Percentiles rank a stretch among this genome's conserved stretches.
phyloP scores from a whole-genome alignment of 2,113 vertebrate species.

The Nestor notabilis region DNA sequence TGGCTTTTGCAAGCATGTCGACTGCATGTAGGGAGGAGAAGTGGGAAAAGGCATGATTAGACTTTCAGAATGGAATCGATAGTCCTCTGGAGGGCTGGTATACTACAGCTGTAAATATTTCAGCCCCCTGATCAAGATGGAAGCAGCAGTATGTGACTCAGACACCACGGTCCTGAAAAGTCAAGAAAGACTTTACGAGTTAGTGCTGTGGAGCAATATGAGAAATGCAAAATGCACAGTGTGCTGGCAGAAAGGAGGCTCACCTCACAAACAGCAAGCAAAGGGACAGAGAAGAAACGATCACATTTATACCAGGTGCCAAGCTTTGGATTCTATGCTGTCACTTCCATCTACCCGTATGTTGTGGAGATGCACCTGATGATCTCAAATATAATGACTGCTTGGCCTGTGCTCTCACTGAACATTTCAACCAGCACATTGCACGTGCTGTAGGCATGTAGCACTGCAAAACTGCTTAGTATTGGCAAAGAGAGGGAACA shows the following conservation, averaged over 20 bases:
- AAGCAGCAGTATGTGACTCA: background rate
- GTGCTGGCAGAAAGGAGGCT: background rate
- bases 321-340: background rate
- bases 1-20: background rate
- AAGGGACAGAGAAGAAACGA: background rate
- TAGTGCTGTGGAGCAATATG: background rate
- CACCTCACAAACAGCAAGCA: background rate
- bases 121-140: background rate
- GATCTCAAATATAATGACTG: fast-evolving
- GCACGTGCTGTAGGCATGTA: background rate
- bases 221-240: background rate
- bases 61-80: background rate
- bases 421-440: background rate
- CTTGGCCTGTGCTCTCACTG: background rate
- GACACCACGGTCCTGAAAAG: background rate
- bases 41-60: background rate
- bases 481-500: conserved; percentile 11
- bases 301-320: background rate
- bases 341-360: background rate
- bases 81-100: background rate
- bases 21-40: background rate
- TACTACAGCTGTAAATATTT: background rate
- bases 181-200: background rate
- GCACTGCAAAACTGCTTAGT: background rate
- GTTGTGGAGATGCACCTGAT: background rate